phyloP scores from a whole-genome alignment of 2,888 invertebrate genomes.

The Noctua pronuba region DNA sequence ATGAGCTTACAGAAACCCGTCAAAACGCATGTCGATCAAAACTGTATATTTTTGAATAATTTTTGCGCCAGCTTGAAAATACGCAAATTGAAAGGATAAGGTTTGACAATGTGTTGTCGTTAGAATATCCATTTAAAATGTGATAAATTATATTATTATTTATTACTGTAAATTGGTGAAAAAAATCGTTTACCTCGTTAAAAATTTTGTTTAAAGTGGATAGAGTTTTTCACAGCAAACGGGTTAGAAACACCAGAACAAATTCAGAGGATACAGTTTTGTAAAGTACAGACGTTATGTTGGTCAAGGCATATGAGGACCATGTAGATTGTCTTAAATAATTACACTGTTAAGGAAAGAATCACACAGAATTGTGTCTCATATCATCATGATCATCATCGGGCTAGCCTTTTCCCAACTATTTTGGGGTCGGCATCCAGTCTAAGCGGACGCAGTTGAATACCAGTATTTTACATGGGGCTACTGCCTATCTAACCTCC shows the following conservation, averaged over 20 bases:
- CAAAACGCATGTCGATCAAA: conserved; percentile 43
- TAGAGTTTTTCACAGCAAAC: no score
- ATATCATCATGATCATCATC: no score
- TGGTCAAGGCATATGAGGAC: neutral
- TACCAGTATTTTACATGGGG: neutral
- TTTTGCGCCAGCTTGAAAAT: conserved; percentile 10
- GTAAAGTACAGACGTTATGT: neutral
- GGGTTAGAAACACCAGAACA: neutral
- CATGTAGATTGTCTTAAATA: neutral
- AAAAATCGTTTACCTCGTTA: no score
- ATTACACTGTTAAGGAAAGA: neutral
- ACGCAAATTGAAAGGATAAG: conserved; percentile 3
- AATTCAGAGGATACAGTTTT: neutral
- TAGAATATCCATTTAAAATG: neutral
- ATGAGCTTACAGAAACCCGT: conserved; percentile 50
- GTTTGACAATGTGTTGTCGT: neutral
- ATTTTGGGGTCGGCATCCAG: no score
- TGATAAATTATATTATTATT: no score
- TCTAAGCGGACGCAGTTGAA: neutral
- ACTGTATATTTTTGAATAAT: conserved; percentile 27
- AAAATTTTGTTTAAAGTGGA: no score
- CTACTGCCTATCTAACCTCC: no score
- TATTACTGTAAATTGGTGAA: no score
- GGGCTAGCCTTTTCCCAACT: no score
- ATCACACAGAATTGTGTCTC: neutral